Conservation (phyloP, 2,888 invertebrate genomes). For the Drosophila helvetica region DNA sequence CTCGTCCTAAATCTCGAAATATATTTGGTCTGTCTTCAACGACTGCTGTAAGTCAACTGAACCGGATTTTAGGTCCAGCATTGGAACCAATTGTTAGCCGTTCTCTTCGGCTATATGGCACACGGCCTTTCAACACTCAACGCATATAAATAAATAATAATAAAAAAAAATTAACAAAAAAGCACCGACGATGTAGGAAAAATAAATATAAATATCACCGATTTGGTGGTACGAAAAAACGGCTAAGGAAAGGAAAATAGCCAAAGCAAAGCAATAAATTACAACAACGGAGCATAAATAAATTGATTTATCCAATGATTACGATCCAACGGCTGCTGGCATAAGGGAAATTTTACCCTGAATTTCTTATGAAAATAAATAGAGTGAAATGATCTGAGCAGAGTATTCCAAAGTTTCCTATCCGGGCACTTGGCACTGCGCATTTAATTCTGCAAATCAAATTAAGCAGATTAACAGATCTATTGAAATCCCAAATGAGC, state of each 20-base stretch:
- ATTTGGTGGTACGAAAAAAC: slow-evolving; percentile 43
- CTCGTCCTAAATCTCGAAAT: slow-evolving; percentile 3
- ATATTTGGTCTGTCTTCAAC: slow-evolving; percentile 53
- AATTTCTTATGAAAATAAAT: slow-evolving; percentile 30
- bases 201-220: slow-evolving; percentile 65
- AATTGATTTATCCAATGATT: slow-evolving; percentile 28
- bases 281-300: slow-evolving; percentile 37
- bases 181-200: slow-evolving; percentile 56
- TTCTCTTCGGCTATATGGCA: slow-evolving; percentile 41
- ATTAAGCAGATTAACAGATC: slow-evolving; percentile 60
- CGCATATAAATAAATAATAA: slow-evolving; percentile 73
- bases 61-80: slow-evolving; percentile 51
- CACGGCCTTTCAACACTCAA: slow-evolving; percentile 70
- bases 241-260: slow-evolving; percentile 25
- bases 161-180: slow-evolving; percentile 38
- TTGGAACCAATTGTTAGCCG: slow-evolving; percentile 59
- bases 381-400: slow-evolving; percentile 6
- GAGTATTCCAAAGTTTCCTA: slow-evolving; percentile 20
- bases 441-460: slow-evolving; percentile 40
- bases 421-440: background rate
- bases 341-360: slow-evolving; percentile 9
- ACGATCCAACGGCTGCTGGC: slow-evolving; percentile 19
- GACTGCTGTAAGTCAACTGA: slow-evolving; percentile 78
- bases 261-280: slow-evolving; percentile 41
- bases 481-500: slow-evolving; percentile 67